phyloP scores from a whole-genome alignment of 2,113 vertebrate species.

The Gracilinanus agilis region DNA sequence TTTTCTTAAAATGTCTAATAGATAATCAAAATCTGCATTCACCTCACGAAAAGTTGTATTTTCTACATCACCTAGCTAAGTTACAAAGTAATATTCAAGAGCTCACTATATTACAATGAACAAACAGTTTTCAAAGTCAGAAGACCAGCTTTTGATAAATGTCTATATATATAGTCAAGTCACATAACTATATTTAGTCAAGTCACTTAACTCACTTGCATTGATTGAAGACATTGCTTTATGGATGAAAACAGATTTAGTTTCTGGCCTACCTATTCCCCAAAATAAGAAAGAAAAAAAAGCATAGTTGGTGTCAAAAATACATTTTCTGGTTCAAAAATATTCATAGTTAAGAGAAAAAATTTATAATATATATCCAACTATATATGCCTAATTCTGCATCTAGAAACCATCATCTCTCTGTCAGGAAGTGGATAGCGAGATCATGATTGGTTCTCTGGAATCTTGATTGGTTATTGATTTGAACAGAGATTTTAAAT shows the following conservation, averaged over 20 bases:
- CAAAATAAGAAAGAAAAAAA: not conserved
- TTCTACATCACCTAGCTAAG: not conserved
- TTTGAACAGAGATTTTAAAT: not conserved
- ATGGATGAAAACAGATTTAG: not conserved
- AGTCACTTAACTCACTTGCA: not conserved
- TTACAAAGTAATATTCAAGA: not conserved
- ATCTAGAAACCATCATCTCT: not conserved
- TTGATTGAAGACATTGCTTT: not conserved
- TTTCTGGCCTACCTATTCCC: not conserved
- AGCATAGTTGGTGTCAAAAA: not conserved
- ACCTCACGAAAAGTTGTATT: not conserved
- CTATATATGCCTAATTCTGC: not conserved
- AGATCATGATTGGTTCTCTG: not conserved
- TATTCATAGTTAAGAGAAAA: not conserved
- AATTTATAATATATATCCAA: not conserved
- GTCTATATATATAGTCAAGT: not conserved
- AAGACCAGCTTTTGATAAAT: not conserved
- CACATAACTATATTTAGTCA: too few relatives aligned
- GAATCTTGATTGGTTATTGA: not conserved
- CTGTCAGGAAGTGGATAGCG: not conserved
- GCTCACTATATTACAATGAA: not conserved
- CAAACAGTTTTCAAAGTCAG: not conserved
- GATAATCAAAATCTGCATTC: not conserved
- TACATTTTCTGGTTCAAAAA: not conserved
- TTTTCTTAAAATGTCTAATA: not conserved